Base-by-base conservation (phyloP, 30 jellyfish, hydroid and myxozoan genomes). In the Cassiopea andromeda region DNA sequence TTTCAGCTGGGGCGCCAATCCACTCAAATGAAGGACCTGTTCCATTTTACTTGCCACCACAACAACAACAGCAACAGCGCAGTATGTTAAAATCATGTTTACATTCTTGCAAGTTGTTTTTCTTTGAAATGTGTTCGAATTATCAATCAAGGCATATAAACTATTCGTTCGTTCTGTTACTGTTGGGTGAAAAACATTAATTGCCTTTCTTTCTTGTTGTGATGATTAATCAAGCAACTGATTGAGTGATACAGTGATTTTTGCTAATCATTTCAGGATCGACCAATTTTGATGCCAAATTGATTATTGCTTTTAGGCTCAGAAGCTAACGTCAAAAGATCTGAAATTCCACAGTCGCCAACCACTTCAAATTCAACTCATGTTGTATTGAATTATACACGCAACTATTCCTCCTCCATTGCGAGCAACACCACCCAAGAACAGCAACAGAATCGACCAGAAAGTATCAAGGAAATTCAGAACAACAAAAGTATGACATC, bases 21-120 rank as follows among this genome's bases (percentile, higher is more conserved):
- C 83, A 83, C 1, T 73, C 97, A 59, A 88, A 89, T 48, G 98
- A 93, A 69, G 98, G 98, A 49, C 98, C 98, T 50, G 85, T 93
- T 71, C 98, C 98, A 61, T 83, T 93, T 83, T 93, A 93, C 71
- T 76, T 93, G 17, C 90, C 98, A 6, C 97, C 98, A 2, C 79
- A 82, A 54, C 79, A 82, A 54, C 89, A 82, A 18, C 82, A 92
- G n/a, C n/a, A n/a, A n/a, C n/a, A n/a, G n/a, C n/a, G n/a, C 19
- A 87, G 94, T 87, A 17, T 4, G 73, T 61, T 57, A 57, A 5
- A 13, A 58, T 58, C 14, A 58, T 58, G 13, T 58, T 58, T 58
- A 58, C 8, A 6, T 7, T 58, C 14, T 58, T 58, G 14, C 14
- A 6, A 7, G 68, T 58, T 58, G 14, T 58, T 6, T 58, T 58